phyloP scores from a whole-genome alignment of 2,888 invertebrate genomes.

The Cantharis lateralis region DNA sequence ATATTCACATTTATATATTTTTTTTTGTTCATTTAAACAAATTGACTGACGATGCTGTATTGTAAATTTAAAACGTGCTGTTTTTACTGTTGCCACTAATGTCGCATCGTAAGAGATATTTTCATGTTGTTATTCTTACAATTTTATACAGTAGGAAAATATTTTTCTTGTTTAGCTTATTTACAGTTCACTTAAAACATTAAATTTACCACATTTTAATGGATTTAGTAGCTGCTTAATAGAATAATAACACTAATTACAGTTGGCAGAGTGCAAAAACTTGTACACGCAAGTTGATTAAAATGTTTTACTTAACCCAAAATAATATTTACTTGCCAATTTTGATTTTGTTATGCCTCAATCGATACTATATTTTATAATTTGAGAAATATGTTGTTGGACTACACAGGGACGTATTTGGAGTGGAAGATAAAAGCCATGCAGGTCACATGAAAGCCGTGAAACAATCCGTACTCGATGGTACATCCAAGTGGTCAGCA shows the following conservation, averaged over 20 bases:
- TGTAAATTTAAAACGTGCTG: neutral
- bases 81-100: neutral
- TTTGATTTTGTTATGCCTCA: neutral
- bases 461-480: conserved; percentile 98
- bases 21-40: neutral
- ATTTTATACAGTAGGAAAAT: neutral
- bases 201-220: neutral
- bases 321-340: conserved; percentile 1
- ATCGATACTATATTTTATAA: neutral
- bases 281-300: neutral
- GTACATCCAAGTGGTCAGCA: conserved; percentile 99
- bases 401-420: conserved; percentile 85
- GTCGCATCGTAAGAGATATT: neutral
- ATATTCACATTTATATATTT: neutral
- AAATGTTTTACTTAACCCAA: neutral
- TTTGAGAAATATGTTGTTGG: conserved; percentile 14
- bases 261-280: neutral
- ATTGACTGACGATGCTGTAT: neutral
- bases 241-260: neutral
- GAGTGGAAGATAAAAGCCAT: conserved; percentile 93
- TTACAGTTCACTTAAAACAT: neutral
- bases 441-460: conserved; percentile 96
- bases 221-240: neutral
- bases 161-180: neutral
- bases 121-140: neutral